These are phyloP conservation scores for Tenualosa thibaudeaui DNA, from an alignment of 2,797 vertebrate genomes.

Conservation along the genomic window DNA sequence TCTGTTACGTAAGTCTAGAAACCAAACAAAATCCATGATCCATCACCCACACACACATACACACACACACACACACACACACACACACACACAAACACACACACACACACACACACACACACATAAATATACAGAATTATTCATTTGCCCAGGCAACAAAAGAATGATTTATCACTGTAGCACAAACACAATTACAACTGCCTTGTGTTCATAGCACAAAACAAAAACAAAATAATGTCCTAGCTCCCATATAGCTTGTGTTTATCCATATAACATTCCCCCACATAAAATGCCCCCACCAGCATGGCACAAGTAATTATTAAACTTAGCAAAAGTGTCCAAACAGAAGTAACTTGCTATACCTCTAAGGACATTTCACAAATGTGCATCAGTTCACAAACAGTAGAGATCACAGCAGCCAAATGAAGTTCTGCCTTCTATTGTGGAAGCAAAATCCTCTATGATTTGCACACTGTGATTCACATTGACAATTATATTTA, in stretches of 20 bases:
- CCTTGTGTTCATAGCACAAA: background rate
- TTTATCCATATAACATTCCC: background rate
- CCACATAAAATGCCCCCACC: background rate
- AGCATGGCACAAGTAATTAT: background rate
- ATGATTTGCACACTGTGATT: background rate
- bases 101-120: background rate
- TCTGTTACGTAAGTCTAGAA: constrained; percentile 6
- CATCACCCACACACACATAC: background rate
- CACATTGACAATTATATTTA: background rate
- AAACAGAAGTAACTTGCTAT: background rate
- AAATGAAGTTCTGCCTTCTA: background rate
- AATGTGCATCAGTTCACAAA: background rate
- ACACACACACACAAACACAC: background rate
- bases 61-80: background rate
- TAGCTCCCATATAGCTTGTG: background rate
- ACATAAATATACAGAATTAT: background rate
- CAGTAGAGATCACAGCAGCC: background rate
- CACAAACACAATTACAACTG: background rate
- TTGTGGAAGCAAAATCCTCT: background rate
- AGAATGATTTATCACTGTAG: background rate
- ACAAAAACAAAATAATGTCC: background rate
- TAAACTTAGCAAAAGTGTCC: background rate
- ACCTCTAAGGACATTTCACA: background rate
- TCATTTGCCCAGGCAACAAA: background rate
- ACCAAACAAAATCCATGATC: constrained; percentile 16